Percentiles rank a stretch among this genome's conserved stretches.
phyloP scores from a whole-genome alignment of 2,797 vertebrate species.

The Anableps anableps region DNA sequence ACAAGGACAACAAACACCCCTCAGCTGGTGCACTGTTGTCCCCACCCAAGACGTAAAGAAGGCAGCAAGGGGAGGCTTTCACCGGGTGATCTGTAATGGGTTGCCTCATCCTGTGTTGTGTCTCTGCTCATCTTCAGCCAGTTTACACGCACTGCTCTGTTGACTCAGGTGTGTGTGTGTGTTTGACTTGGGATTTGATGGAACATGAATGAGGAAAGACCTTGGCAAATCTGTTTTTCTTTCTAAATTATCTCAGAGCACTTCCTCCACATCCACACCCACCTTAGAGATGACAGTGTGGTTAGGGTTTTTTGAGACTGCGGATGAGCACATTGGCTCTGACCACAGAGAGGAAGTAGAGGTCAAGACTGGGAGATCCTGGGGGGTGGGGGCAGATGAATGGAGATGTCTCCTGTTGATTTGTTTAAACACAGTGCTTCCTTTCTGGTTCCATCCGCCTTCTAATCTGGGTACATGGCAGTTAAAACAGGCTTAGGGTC shows the following conservation, averaged over 20 bases:
- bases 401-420: slow-evolving; percentile 51
- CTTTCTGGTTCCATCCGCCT: slow-evolving; percentile 10
- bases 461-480: slow-evolving; percentile 2
- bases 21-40: slow-evolving; percentile 16
- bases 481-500: slow-evolving; percentile 14
- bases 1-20: slow-evolving; percentile 53
- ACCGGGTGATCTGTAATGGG: background rate
- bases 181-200: slow-evolving; percentile 20
- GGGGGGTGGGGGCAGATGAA: slow-evolving; percentile 30
- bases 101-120: slow-evolving; percentile 49
- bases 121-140: slow-evolving; percentile 44
- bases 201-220: slow-evolving; percentile 48
- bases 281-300: slow-evolving; percentile 31
- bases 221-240: slow-evolving; percentile 35
- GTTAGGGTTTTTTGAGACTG: slow-evolving; percentile 25
- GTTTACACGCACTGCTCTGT: slow-evolving; percentile 41
- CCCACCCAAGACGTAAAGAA: slow-evolving; percentile 23
- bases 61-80: slow-evolving; percentile 15
- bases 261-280: slow-evolving; percentile 42
- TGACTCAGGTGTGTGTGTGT: slow-evolving; percentile 61
- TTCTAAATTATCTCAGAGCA: slow-evolving; percentile 51
- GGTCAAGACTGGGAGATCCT: slow-evolving; percentile 57
- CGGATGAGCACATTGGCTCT: slow-evolving; percentile 34
- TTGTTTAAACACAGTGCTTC: slow-evolving; percentile 35
- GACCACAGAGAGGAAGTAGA: slow-evolving; percentile 58